These are phyloP conservation scores for Channallabes apus DNA, from an alignment of 2,797 vertebrate genomes.

Conservation along the genomic window DNA sequence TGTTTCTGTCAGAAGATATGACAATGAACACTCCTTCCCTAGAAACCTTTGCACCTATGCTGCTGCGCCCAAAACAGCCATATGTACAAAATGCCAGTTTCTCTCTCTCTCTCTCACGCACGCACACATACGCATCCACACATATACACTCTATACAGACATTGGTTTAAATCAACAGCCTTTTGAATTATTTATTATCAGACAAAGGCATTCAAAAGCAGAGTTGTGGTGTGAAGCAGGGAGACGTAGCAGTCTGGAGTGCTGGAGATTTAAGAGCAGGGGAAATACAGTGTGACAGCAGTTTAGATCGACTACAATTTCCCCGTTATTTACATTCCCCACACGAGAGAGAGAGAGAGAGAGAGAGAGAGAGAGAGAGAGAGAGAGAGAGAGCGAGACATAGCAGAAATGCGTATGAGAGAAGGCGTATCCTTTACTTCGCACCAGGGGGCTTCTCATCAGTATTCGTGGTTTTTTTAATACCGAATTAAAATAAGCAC, in stretches of 20 bases:
- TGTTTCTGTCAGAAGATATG: slow-evolving; percentile 62
- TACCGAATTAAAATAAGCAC: slow-evolving; percentile 15
- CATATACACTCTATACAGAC: slow-evolving; percentile 15
- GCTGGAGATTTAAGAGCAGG: slow-evolving; percentile 72
- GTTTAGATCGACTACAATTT: slow-evolving; percentile 74
- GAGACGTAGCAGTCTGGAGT: slow-evolving; percentile 66
- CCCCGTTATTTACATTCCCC: slow-evolving; percentile 69
- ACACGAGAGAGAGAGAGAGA: slow-evolving; percentile 54
- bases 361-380: slow-evolving; percentile 37
- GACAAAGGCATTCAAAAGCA: slow-evolving; percentile 73
- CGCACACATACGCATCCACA: slow-evolving; percentile 7
- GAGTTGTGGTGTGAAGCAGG: slow-evolving; percentile 68
- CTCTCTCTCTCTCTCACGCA: background rate
- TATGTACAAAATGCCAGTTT: slow-evolving; percentile 53
- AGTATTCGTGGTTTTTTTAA: background rate
- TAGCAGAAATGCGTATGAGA: too few relatives aligned
- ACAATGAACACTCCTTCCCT: slow-evolving; percentile 53
- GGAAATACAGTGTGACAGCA: slow-evolving; percentile 77
- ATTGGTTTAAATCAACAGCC: slow-evolving; percentile 50
- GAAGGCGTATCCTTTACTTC: background rate
- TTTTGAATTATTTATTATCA: slow-evolving; percentile 76
- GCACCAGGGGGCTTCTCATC: slow-evolving; percentile 18
- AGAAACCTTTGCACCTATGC: slow-evolving; percentile 54
- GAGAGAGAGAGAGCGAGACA: too few relatives aligned
- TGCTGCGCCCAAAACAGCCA: slow-evolving; percentile 47